A percentile compares a stretch with the other conserved stretches of the same genome.
Conservation (phyloP, 2,113 vertebrate species). For the Acinonyx jubatus region DNA sequence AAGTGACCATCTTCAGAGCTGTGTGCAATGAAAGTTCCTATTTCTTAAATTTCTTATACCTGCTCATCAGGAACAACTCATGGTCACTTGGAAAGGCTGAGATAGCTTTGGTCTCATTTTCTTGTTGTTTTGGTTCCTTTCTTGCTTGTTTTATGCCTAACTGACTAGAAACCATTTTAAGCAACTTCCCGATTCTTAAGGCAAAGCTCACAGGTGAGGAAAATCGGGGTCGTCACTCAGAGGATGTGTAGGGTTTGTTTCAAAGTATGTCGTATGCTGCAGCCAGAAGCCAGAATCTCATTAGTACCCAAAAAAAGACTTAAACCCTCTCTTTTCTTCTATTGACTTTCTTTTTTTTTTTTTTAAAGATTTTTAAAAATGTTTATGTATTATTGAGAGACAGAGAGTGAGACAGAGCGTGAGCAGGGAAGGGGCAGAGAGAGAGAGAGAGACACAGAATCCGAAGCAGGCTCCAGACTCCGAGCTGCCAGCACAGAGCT, state of each 20-base stretch:
- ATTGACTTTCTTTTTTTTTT: neutral
- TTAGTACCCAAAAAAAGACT: neutral
- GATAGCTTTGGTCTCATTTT: neutral
- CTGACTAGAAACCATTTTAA: neutral
- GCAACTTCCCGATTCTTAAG: neutral
- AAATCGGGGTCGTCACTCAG: neutral
- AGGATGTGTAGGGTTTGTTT: neutral
- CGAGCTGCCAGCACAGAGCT: too few species aligned
- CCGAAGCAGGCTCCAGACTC: too few species aligned
- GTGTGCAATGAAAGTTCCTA: neutral
- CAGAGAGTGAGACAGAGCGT: too few species aligned
- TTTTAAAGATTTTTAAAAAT: too few species aligned
- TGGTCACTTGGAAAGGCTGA: neutral
- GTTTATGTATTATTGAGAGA: too few species aligned
- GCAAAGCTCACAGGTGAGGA: neutral
- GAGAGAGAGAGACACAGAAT: too few species aligned
- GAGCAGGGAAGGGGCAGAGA: too few species aligned
- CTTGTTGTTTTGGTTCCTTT: neutral
- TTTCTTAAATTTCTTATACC: neutral
- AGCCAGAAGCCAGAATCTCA: conserved; percentile 38
- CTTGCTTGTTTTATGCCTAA: neutral
- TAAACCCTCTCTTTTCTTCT: neutral
- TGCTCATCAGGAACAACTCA: neutral
- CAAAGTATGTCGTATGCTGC: rapidly evolving
- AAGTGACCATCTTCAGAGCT: neutral